Conservation (phyloP, 2,888 invertebrate species). For the Adineta ricciae region DNA sequence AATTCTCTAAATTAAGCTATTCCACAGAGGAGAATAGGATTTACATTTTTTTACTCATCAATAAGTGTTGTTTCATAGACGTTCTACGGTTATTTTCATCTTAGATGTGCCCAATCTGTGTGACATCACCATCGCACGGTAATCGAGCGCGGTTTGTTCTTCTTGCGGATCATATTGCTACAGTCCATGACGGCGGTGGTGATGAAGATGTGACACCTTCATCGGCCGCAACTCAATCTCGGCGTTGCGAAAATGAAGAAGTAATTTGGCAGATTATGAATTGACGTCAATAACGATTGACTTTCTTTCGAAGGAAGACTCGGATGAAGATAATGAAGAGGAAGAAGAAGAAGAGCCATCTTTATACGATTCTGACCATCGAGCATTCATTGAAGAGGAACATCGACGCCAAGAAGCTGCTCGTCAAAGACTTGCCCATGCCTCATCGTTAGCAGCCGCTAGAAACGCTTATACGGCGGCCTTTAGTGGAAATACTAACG, state of each 20-base stretch:
- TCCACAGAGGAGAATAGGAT: too few species aligned
- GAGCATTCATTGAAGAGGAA: background rate
- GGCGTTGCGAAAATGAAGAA: background rate
- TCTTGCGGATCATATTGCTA: background rate
- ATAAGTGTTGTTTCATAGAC: too few species aligned
- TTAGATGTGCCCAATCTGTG: slow-evolving; percentile 16
- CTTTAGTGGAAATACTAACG: background rate
- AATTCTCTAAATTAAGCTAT: too few species aligned
- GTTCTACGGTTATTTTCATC: background rate
- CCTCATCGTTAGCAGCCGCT: background rate
- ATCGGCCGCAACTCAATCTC: background rate
- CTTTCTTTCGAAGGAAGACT: background rate
- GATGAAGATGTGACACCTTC: background rate
- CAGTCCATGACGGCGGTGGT: background rate
- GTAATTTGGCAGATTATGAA: background rate
- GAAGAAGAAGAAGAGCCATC: background rate
- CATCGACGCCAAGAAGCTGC: background rate
- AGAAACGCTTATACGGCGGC: background rate
- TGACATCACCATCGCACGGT: background rate
- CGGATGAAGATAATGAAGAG: background rate
- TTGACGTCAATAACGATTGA: too few species aligned
- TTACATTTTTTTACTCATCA: too few species aligned
- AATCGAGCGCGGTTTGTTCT: background rate
- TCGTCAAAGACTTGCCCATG: background rate
- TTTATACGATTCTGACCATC: background rate